phyloP scores from a whole-genome alignment of 2,113 vertebrate genomes.

The Monarcha castaneiventris region DNA sequence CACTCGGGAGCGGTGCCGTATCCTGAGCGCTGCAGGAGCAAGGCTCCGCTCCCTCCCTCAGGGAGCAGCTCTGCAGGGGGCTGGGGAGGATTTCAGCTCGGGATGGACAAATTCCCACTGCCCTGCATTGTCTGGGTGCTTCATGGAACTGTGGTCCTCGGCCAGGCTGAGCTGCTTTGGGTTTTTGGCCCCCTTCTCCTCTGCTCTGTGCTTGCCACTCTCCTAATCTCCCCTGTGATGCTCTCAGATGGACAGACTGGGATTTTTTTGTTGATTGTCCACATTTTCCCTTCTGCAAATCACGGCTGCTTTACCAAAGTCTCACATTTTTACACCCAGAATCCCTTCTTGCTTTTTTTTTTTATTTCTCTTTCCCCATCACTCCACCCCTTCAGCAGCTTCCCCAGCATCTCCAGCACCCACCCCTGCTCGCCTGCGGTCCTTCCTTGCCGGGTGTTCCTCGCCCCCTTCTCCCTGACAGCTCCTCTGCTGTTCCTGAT shows the following conservation, averaged over 20 bases:
- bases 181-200: neutral
- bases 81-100: neutral
- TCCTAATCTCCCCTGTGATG: neutral
- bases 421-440: neutral
- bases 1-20: conserved; percentile 1
- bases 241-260: neutral
- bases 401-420: neutral
- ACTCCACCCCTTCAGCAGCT: conserved; percentile 13
- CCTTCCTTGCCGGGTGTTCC: neutral
- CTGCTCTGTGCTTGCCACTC: neutral
- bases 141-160: neutral
- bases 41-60: neutral
- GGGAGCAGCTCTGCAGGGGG: neutral
- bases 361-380: neutral
- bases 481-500: neutral
- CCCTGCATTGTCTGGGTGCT: rapidly evolving
- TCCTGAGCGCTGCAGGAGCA: neutral
- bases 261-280: neutral
- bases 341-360: neutral
- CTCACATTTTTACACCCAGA: neutral
- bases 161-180: neutral
- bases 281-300: neutral
- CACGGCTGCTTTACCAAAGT: neutral
- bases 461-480: neutral
- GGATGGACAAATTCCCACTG: rapidly evolving